Evolutionary conservation across 2,113 vertebrate species (phyloP), one percentile per base, ranked within the genome.

Genomic region (Hydrochoerus hydrochaeris): DNA sequence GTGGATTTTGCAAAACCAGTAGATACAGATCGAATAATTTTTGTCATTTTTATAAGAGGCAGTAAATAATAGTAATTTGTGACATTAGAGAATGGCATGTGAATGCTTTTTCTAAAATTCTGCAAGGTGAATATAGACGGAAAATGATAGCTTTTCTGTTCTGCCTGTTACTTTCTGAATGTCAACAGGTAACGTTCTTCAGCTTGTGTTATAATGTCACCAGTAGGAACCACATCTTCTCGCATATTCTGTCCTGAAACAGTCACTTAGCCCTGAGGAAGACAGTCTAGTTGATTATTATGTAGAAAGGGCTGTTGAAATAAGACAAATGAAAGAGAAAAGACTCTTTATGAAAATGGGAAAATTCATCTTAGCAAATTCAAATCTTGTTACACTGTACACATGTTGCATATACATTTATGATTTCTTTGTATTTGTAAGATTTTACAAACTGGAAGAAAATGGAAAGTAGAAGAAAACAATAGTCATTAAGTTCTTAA

Each of bases 31-130:
- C 69, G 63, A 84, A 84, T 30, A 44, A 52, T 87, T 90, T 97
- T 88, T 35, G 77, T 95, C 81, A 90, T 94, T 95, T 97, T 92
- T 58, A 30, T 62, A 90, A 97, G 78, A 96, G 92, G 38, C 19
- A 49, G 69, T 94, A 95, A 96, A 90, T 93, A 85, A 78, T 73
- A 54, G 92, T 85, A 82, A 88, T 96, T 96, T 82, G 92, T 89
- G 44, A 87, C 82, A 85, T 73, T 88, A 90, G 82, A 93, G 82
- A 95, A 85, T 3, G 75, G 41, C 57, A 35, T 77, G 44, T 77
- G 88, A 87, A 86, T 95, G 83, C 38, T 84, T 95, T 86, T 83
- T 80, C 54, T 94, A 86, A 95, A 97, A 93, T 71, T 94, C 69
- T 81, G 41, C 46, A 78, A 71, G 44, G 46, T 85, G 10, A 90